Evolutionary conservation across 2,888 invertebrate genomes (phyloP).

Genomic region (Hirudinaria manillensis): DNA sequence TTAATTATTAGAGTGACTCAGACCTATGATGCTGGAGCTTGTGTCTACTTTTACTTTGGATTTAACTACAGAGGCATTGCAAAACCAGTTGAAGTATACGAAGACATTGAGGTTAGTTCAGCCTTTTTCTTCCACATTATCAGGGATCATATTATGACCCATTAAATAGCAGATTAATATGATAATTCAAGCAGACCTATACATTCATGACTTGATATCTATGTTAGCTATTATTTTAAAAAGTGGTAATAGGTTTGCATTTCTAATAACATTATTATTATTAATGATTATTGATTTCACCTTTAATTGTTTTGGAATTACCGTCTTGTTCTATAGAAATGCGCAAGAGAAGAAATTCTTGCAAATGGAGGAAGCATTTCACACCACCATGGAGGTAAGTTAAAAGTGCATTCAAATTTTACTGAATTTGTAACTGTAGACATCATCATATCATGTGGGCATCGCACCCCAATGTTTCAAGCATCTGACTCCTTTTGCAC

Average conservation of each 20-base stretch:
- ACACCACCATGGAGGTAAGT: conserved; percentile 77
- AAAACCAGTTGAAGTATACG: conserved; percentile 74
- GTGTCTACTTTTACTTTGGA: conserved; percentile 89
- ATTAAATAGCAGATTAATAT: no score
- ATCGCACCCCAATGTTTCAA: no score
- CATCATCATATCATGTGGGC: no score
- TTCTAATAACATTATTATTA: no score
- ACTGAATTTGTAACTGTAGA: background rate
- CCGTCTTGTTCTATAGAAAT: conserved; percentile 55
- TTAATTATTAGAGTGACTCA: conserved; percentile 70
- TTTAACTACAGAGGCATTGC: conserved; percentile 63
- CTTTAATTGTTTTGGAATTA: background rate
- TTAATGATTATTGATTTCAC: no score
- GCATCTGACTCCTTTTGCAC: no score
- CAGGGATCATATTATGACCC: no score
- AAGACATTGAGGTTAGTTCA: conserved; percentile 68
- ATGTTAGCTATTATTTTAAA: no score
- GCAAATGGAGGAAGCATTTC: conserved; percentile 84
- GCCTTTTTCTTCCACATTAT: background rate
- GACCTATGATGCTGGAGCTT: conserved; percentile 96
- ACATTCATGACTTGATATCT: no score
- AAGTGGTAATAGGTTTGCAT: no score
- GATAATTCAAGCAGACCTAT: no score
- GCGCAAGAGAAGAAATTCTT: conserved; percentile 84
- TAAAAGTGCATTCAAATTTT: background rate